Evolutionary conservation across 2,888 invertebrate species (phyloP).

Genomic region (Coenonympha arcania): DNA sequence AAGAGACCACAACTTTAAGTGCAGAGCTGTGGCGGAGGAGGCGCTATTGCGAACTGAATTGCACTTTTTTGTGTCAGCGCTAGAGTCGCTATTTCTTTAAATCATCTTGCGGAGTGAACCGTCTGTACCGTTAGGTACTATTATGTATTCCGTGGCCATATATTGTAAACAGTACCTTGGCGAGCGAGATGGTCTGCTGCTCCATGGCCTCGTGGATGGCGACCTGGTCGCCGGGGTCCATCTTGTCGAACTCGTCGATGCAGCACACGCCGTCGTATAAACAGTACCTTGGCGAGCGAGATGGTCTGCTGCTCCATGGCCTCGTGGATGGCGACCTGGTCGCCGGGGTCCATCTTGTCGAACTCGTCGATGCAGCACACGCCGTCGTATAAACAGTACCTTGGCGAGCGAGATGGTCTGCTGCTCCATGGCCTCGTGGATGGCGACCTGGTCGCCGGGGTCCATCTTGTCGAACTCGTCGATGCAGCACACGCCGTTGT

Average conservation of each 20-base stretch:
- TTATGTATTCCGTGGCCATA: too few species aligned
- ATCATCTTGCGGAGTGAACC: too few species aligned
- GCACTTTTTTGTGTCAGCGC: too few species aligned
- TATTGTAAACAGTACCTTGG: too few species aligned
- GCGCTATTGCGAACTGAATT: too few species aligned
- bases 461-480: slow-evolving; percentile 99
- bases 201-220: slow-evolving; percentile 99
- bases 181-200: slow-evolving; percentile 98
- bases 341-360: slow-evolving; percentile 98
- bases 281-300: slow-evolving; percentile 95
- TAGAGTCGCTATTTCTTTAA: too few species aligned
- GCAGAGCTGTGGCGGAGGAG: too few species aligned
- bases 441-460: slow-evolving; percentile 96
- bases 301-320: slow-evolving; percentile 99
- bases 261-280: slow-evolving; percentile 99
- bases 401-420: slow-evolving; percentile 99
- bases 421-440: slow-evolving; percentile 99
- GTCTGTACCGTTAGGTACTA: too few species aligned
- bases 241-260: slow-evolving; percentile 99
- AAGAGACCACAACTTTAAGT: too few species aligned
- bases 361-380: slow-evolving; percentile 99
- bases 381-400: slow-evolving; percentile 95
- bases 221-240: slow-evolving; percentile 97
- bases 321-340: slow-evolving; percentile 99
- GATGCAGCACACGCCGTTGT: slow-evolving; percentile 98